A percentile compares a stretch with the other conserved stretches of the same genome.
Conservation (phyloP, 2,797 vertebrate species). For the Psittacula echo region DNA sequence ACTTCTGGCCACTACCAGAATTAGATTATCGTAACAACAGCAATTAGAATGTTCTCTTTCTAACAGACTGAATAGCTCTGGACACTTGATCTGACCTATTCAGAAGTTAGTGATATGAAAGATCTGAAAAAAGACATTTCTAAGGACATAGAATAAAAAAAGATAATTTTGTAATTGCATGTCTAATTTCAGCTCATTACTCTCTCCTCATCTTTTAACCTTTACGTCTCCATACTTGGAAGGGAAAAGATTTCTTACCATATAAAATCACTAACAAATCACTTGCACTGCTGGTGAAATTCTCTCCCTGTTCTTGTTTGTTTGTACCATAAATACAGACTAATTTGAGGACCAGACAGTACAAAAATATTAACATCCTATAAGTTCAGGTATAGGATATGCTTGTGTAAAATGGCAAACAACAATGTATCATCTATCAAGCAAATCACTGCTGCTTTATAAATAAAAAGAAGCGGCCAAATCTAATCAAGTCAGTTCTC, state of each 20-base stretch:
- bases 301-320: neutral
- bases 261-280: neutral
- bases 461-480: neutral
- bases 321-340: neutral
- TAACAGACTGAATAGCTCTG: neutral
- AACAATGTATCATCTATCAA: neutral
- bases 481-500: neutral
- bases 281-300: neutral
- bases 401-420: neutral
- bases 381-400: neutral
- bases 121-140: neutral
- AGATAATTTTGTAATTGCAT: neutral
- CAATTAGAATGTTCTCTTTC: slow-evolving; percentile 11
- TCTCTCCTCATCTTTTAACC: neutral
- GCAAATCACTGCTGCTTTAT: neutral
- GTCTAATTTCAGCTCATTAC: neutral
- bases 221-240: neutral
- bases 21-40: slow-evolving; percentile 29
- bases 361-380: neutral
- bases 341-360: neutral
- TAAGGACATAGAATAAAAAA: neutral
- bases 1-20: slow-evolving; percentile 14
- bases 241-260: neutral
- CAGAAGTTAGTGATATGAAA: neutral
- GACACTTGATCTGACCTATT: slow-evolving; percentile 16